These are phyloP conservation scores for Takifugu rubripes DNA, from an alignment of 2,797 vertebrate species.

Conservation along the genomic window DNA sequence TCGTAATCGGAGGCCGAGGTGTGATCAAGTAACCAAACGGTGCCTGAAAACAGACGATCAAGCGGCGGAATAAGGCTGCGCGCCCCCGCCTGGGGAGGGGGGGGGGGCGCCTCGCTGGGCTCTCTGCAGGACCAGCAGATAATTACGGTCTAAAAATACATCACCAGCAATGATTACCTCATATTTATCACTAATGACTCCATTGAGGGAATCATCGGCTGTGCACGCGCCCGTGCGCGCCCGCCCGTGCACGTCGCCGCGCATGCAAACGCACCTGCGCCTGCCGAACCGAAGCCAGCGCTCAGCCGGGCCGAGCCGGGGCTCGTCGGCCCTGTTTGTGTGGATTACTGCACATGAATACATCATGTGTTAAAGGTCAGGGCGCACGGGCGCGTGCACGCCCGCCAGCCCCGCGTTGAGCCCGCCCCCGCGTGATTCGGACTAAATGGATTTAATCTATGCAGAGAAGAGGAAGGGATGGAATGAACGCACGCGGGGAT, in stretches of 20 bases:
- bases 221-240: slow-evolving; percentile 3
- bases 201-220: slow-evolving; percentile 3
- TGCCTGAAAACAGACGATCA: neutral
- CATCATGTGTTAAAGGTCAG: slow-evolving; percentile 10
- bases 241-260: neutral
- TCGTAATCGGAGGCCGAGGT: neutral
- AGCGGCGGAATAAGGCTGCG: neutral
- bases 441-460: slow-evolving; percentile 31
- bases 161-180: slow-evolving; percentile 55
- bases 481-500: slow-evolving; percentile 42
- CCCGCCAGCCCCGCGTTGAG: slow-evolving; percentile 10
- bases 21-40: no score
- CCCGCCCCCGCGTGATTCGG: slow-evolving; percentile 10
- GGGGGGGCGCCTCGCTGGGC: slow-evolving; percentile 43
- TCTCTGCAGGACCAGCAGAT: slow-evolving; percentile 46
- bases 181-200: slow-evolving; percentile 46
- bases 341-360: slow-evolving; percentile 7
- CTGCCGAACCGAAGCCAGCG: slow-evolving; percentile 4
- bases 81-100: slow-evolving; percentile 1
- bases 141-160: slow-evolving; percentile 67
- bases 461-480: slow-evolving; percentile 25
- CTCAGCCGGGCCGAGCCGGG: neutral
- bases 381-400: slow-evolving; percentile 2
- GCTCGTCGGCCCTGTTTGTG: neutral
- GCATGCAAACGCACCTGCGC: slow-evolving; percentile 1